Percentiles rank a stretch among this genome's conserved stretches.
phyloP scores from a whole-genome alignment of 2,113 vertebrate genomes.

The Chloebia gouldiae region DNA sequence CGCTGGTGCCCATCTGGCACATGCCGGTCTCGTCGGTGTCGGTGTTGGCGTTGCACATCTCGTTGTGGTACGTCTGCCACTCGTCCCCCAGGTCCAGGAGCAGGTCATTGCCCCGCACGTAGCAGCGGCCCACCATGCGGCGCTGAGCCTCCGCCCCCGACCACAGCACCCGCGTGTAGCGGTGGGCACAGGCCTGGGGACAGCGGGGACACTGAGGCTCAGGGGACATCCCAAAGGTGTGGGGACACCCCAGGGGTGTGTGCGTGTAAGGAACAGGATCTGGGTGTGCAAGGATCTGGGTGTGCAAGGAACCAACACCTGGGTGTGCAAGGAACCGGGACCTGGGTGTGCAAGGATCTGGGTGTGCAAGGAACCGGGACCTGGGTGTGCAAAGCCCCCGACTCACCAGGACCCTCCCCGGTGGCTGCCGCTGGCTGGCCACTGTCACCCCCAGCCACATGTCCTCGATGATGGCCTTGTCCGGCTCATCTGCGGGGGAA shows the following conservation, averaged over 20 bases:
- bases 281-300: no score
- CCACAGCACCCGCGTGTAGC: constrained; percentile 81
- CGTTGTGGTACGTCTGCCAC: constrained; percentile 86
- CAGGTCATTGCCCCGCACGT: constrained; percentile 85
- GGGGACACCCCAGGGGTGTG: background rate
- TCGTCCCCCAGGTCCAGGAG: constrained; percentile 74
- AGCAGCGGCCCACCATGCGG: constrained; percentile 92
- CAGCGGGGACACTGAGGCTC: background rate
- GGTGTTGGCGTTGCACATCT: constrained; percentile 84
- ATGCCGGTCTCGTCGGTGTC: constrained; percentile 80
- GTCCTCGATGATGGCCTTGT: constrained; percentile 85
- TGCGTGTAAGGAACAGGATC: no score
- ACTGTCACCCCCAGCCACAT: constrained; percentile 97
- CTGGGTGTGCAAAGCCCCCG: background rate
- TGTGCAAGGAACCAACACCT: no score
- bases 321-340: no score
- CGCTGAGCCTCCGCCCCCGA: constrained; percentile 77
- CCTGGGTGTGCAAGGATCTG: background rate
- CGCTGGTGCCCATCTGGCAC: constrained; percentile 93
- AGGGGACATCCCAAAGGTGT: background rate
- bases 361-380: background rate
- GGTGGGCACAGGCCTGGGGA: constrained; percentile 89
- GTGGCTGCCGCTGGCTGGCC: constrained; percentile 80
- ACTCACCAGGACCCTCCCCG: constrained; percentile 86
- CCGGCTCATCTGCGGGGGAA: constrained; percentile 64